Evolutionary conservation across 2,888 invertebrate species (phyloP).

Genomic region (Balanococcus diminutus): DNA sequence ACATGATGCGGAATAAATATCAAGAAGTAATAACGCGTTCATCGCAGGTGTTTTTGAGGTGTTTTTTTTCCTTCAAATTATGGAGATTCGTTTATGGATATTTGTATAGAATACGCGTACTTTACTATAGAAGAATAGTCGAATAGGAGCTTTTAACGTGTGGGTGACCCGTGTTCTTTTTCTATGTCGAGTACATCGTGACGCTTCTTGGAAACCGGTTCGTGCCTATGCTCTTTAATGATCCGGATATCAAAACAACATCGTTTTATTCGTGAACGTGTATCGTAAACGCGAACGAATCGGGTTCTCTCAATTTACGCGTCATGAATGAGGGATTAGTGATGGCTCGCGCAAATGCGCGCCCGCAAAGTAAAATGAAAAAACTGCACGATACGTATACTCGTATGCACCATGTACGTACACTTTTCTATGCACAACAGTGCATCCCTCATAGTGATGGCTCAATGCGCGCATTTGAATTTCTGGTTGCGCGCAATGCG

Average conservation of each 20-base stretch:
- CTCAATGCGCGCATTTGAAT: too few relatives aligned
- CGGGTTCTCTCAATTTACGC: background rate
- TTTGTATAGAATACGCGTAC: background rate
- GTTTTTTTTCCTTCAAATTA: background rate
- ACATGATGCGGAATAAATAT: background rate
- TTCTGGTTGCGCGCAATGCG: too few relatives aligned
- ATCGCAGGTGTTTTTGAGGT: too few relatives aligned
- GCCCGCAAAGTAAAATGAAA: too few relatives aligned
- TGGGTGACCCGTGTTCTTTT: constrained; percentile 32
- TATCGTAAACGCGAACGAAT: constrained; percentile 7
- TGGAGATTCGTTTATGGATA: too few relatives aligned
- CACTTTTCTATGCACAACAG: too few relatives aligned
- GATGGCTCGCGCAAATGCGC: too few relatives aligned
- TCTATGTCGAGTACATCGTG: constrained; percentile 21
- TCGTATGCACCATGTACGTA: too few relatives aligned
- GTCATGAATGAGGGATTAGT: constrained; percentile 17
- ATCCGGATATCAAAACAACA: constrained; percentile 33
- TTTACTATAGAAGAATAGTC: background rate
- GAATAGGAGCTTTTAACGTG: constrained; percentile 15
- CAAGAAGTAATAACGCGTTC: background rate
- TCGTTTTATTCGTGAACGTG: constrained; percentile 26
- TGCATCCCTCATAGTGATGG: too few relatives aligned
- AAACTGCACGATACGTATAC: too few relatives aligned
- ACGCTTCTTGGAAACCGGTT: constrained; percentile 25
- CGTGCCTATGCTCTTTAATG: constrained; percentile 41